These are phyloP conservation scores for Cyanoderma ruficeps DNA, from an alignment of 2,113 vertebrate genomes.

Conservation along the genomic window DNA sequence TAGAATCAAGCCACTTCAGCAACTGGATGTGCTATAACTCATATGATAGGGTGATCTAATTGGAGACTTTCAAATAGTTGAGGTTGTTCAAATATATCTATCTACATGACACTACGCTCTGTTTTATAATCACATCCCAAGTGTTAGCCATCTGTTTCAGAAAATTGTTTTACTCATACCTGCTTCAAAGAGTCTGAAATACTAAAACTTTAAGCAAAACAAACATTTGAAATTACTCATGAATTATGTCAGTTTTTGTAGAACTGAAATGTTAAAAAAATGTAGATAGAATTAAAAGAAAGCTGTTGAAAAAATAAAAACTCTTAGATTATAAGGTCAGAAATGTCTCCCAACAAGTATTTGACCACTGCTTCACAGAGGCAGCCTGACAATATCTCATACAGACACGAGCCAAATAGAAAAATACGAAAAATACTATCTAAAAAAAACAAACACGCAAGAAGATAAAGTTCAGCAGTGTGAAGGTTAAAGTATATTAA, in stretches of 20 bases:
- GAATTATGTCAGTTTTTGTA: not conserved
- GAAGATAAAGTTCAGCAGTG: not conserved
- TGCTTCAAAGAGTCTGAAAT: not conserved
- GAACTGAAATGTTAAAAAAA: not conserved
- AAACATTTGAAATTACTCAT: not conserved
- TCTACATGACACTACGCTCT: not conserved
- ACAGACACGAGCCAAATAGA: not conserved
- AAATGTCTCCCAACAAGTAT: not conserved
- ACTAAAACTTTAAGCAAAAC: not conserved
- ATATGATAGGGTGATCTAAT: not conserved
- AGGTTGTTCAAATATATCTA: conserved; percentile 6
- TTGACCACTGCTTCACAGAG: not conserved
- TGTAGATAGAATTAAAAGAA: not conserved
- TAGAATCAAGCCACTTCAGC: not conserved
- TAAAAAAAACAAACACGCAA: not conserved
- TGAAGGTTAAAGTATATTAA: not conserved
- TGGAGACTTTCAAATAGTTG: not conserved
- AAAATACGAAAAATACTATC: not conserved
- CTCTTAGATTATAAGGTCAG: not conserved
- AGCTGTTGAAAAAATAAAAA: not conserved
- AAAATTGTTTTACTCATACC: not conserved
- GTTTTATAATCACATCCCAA: conserved; percentile 23
- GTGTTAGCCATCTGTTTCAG: conserved; percentile 39
- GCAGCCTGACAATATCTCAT: not conserved
- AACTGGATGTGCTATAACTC: not conserved